Evolutionary conservation across 2,797 vertebrate species (phyloP), one percentile per base, ranked within the genome.

Genomic region (Danio jaintianensis): DNA sequence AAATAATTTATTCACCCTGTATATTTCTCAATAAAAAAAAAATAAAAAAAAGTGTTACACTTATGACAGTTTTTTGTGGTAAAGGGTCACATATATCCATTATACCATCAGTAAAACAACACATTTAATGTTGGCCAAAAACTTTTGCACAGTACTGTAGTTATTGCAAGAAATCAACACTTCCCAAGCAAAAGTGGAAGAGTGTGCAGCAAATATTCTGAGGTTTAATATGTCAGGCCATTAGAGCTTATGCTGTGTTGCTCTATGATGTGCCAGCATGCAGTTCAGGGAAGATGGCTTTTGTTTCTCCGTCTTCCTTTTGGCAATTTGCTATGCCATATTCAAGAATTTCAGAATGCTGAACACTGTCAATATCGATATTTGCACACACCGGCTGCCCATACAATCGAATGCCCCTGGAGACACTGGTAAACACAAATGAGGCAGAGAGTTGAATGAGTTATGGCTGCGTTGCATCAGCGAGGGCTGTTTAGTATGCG

Each of bases 311-410:
- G 22, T 67, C 47, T 52, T 68, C 58, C 45, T 82, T 73, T 18
- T 29, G 18, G 18, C 36, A 36, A 72, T 82, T 48, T 16, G 20
- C 22, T 50, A 11, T 68, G 53, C 43, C 38, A 52, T 11, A 63
- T 67, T 40, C 43, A 36, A 50, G n/a, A 43, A 45, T 52, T 62
- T 56, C 40, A 55, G 72, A 69, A 66, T 7, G 9, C 16, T 62
- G 74, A 64, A 62, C 58, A 77, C 50, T 48, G 20, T 71, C 68
- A 29, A 72, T 68, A 38, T 59, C 62, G 42, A 63, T 69, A 78
- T 74, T 83, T 75, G 22, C 22, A 18, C 45, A 56, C 38, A 40
- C 52, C 10, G 36, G 53, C 15, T 56, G 66, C 29, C 38, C 45
- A 76, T 78, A 43, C 67, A 73, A 64, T 56, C 42, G 18, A 72